Evolutionary conservation across 2,888 invertebrate genomes (phyloP), one percentile per base, ranked within the genome.

Genomic region (Agrochola macilenta): DNA sequence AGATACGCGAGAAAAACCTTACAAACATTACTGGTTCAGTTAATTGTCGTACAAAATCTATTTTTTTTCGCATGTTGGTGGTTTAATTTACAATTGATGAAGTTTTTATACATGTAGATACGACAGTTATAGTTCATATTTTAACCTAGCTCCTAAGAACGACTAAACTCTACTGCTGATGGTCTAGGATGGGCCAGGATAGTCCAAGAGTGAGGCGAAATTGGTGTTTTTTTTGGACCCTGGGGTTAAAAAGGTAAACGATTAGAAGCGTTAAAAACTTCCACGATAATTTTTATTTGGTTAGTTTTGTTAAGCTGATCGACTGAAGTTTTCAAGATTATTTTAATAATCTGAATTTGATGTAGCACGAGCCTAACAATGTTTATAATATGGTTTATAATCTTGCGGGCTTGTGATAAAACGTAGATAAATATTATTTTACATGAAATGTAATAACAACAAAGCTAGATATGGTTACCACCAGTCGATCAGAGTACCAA

Each of bases 161-260:
- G 30, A 88, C 89, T 93, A 91, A 91, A 79, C 75, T 94, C 94
- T 94, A 95, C 95, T 94, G 94, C 95, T 93, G 94, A 92, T 89
- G 87, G 88, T 85, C 74, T 78, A 83, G 88, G 79, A 94, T 94
- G 92, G 90, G 93, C 94, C 96, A 96, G 95, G 94, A 94, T 84
- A 93, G 95, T 96, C 95, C 96, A 95, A 94, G 93, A 91, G 90
- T 89, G 94, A 94, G 86, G 90, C 92, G 94, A 94, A 87, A 93
- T 96, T 96, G 96, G 96, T 96, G 96, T 96, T 95, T 92, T 87
- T 89, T 96, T 96, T 95, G 96, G 96, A 95, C 96, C 96, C 95
- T 95, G 96, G 95, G 90, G 93, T 91, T 90, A 88, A 87, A 86
- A 86, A 68, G 77, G 69, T 90, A 87, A 87, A 82, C 83, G 63